These are phyloP conservation scores for Toxostoma redivivum DNA, from an alignment of 2,113 vertebrate species.

Conservation along the genomic window DNA sequence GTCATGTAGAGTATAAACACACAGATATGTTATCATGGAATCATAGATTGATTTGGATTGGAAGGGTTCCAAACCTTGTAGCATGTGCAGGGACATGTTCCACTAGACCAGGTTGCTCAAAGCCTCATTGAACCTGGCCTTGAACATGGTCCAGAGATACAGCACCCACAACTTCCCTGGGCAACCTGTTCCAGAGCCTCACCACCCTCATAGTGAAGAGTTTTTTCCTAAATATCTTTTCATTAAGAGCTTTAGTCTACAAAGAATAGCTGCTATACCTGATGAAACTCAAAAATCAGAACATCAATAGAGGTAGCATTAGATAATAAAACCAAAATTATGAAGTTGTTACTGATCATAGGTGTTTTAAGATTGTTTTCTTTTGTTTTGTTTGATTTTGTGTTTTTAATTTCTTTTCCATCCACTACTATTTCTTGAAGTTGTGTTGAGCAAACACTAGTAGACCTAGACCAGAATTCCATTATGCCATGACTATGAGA, in stretches of 20 bases:
- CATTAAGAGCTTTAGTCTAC: neutral
- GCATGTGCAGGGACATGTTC: neutral
- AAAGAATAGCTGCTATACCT: neutral
- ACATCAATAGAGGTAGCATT: neutral
- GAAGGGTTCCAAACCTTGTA: neutral
- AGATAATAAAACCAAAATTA: neutral
- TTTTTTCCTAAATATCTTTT: neutral
- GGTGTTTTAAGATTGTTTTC: neutral
- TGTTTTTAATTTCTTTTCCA: neutral
- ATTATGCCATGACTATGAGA: neutral
- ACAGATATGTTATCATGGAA: neutral
- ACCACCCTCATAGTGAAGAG: neutral
- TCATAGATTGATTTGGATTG: neutral
- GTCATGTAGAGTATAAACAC: neutral
- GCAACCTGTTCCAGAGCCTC: neutral
- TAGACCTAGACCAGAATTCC: neutral
- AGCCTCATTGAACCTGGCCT: neutral
- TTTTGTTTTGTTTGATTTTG: neutral
- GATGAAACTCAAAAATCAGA: neutral
- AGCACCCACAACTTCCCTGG: neutral
- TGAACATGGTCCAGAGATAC: neutral
- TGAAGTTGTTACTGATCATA: neutral
- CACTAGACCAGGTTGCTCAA: neutral
- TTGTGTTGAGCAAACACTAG: neutral
- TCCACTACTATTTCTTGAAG: neutral